Percentiles rank a stretch among this genome's conserved stretches.
phyloP scores from a whole-genome alignment of 2,888 invertebrate genomes.

The Matsumyia berberina region DNA sequence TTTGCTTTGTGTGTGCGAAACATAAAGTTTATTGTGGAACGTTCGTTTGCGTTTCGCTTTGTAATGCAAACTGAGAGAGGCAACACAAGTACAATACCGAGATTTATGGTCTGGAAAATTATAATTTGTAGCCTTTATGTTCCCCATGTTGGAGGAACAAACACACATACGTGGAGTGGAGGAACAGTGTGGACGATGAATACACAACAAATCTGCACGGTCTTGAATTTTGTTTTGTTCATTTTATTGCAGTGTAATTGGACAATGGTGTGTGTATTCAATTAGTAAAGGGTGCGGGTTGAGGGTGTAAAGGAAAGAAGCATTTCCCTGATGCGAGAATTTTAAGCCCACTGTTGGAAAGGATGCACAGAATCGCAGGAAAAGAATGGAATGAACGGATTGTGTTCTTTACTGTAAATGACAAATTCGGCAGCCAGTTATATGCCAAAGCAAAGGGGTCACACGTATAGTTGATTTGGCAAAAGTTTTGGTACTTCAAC shows the following conservation, averaged over 20 bases:
- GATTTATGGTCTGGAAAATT: conserved; percentile 73
- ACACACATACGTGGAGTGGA: too few species aligned
- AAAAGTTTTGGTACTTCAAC: too few species aligned
- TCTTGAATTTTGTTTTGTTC: conserved; percentile 18
- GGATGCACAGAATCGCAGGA: too few species aligned
- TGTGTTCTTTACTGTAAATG: too few species aligned
- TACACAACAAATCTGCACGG: conserved; percentile 47
- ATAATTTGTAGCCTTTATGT: conserved; percentile 70
- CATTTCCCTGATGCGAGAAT: conserved; percentile 27
- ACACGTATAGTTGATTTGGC: too few species aligned
- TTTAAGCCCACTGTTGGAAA: background rate
- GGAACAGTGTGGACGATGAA: conserved; percentile 61
- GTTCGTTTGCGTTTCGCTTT: conserved; percentile 69
- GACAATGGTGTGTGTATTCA: conserved; percentile 28
- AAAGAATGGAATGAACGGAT: too few species aligned
- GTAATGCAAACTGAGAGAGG: conserved; percentile 57
- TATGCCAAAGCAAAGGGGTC: too few species aligned
- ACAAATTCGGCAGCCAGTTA: too few species aligned
- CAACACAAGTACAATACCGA: conserved; percentile 43
- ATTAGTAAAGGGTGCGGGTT: conserved; percentile 6
- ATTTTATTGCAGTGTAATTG: conserved; percentile 38
- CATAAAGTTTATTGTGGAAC: conserved; percentile 41
- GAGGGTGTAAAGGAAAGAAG: background rate
- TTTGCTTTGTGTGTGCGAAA: conserved; percentile 8
- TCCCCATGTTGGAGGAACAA: too few species aligned